Percentiles rank a stretch among this genome's conserved stretches.
phyloP scores from a whole-genome alignment of 2,113 vertebrate species.

The Neomonachus schauinslandi region DNA sequence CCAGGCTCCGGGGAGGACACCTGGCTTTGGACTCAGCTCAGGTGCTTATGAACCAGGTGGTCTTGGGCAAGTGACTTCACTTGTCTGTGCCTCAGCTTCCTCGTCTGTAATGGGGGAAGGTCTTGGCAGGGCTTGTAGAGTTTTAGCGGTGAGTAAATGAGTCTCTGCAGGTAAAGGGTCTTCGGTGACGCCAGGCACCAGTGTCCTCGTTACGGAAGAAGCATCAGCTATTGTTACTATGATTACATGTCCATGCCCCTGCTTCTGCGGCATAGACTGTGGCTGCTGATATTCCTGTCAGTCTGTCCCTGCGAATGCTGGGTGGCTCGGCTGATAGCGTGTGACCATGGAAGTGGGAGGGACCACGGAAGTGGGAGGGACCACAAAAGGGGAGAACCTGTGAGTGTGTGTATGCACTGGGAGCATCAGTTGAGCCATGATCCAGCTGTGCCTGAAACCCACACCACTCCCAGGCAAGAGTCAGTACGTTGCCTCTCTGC shows the following conservation, averaged over 20 bases:
- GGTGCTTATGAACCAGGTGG: background rate
- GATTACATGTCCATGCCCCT: background rate
- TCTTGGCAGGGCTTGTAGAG: background rate
- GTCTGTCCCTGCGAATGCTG: background rate
- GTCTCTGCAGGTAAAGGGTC: background rate
- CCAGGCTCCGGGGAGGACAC: background rate
- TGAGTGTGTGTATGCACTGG: background rate
- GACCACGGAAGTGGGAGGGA: background rate
- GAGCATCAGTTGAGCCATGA: background rate
- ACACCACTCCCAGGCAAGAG: background rate
- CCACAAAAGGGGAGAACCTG: background rate
- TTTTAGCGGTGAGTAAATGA: background rate
- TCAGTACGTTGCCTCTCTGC: background rate
- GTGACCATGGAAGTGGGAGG: background rate
- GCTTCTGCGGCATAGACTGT: rapidly evolving
- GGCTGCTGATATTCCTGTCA: background rate
- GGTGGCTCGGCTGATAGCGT: background rate
- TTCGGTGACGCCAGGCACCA: too few species aligned
- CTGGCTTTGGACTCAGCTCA: background rate
- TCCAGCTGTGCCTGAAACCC: background rate
- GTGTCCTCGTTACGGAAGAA: too few species aligned
- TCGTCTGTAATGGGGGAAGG: background rate
- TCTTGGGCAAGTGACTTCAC: background rate
- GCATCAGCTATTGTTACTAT: background rate
- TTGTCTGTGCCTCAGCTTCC: background rate